Evolutionary conservation across 2,797 vertebrate genomes (phyloP).

Genomic region (Halcyon leucocephala): DNA sequence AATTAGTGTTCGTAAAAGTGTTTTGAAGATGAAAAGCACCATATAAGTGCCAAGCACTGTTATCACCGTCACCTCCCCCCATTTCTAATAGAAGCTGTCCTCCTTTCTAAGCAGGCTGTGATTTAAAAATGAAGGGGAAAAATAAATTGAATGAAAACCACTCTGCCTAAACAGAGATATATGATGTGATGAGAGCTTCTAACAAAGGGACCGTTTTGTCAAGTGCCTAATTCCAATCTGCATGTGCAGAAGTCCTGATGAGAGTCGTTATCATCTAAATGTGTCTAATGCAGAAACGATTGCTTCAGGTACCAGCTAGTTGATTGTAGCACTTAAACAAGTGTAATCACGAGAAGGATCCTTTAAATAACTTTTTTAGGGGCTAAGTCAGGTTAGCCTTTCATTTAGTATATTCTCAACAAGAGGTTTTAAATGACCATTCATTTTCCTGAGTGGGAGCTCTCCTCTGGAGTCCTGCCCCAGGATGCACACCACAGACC

Average conservation of each 20-base stretch:
- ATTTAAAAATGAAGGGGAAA: conserved; percentile 42
- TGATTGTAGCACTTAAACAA: conserved; percentile 47
- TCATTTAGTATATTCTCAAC: not conserved
- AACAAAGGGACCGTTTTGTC: conserved; percentile 52
- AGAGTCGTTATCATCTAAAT: conserved; percentile 27
- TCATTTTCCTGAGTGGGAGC: not conserved
- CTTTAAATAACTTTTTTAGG: conserved; percentile 39
- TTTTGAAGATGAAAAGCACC: conserved; percentile 65
- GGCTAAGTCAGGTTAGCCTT: not conserved
- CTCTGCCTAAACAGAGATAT: not conserved
- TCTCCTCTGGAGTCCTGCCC: not conserved
- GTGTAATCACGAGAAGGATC: no score
- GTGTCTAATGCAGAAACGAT: not conserved
- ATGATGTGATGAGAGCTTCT: conserved; percentile 18
- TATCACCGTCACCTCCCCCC: conserved; percentile 4
- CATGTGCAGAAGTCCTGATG: conserved; percentile 47
- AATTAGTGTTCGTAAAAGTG: conserved; percentile 61
- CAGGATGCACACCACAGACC: not conserved
- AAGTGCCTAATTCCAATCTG: conserved; percentile 58
- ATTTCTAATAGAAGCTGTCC: conserved; percentile 12
- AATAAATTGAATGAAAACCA: conserved; percentile 35
- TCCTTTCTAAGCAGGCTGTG: conserved; percentile 37
- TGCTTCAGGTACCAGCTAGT: conserved; percentile 28
- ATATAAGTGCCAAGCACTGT: conserved; percentile 19
- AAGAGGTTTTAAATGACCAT: not conserved